Evolutionary conservation across 2,797 vertebrate genomes (phyloP).

Genomic region (Helarctos malayanus): DNA sequence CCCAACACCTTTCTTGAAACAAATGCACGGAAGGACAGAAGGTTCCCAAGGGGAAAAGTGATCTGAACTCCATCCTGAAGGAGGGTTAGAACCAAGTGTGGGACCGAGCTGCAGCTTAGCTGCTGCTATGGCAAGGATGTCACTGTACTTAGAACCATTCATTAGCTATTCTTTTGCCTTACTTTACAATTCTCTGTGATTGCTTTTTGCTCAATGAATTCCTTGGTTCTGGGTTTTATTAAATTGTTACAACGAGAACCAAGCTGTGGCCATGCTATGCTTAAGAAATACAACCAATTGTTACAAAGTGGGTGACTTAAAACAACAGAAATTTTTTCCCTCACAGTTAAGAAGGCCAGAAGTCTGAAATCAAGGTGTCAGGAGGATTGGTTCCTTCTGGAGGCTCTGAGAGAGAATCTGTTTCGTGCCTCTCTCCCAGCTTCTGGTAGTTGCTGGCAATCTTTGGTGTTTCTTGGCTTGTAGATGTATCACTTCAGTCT

Average conservation of each 20-base stretch:
- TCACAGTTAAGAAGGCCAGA: slow-evolving; percentile 42
- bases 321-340: slow-evolving; percentile 46
- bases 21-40: neutral
- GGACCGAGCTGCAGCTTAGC: neutral
- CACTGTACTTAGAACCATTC: neutral
- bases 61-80: neutral
- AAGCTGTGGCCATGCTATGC: slow-evolving; percentile 25
- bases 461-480: neutral
- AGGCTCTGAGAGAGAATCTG: neutral
- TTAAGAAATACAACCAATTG: slow-evolving; percentile 56
- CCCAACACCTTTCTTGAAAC: slow-evolving; percentile 15
- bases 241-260: slow-evolving; percentile 61
- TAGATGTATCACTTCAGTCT: neutral
- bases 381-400: neutral
- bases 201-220: slow-evolving; percentile 64
- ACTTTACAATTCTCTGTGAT: slow-evolving; percentile 46
- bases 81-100: neutral
- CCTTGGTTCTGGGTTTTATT: slow-evolving; percentile 59
- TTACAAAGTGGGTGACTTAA: slow-evolving; percentile 31
- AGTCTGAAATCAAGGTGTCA: slow-evolving; percentile 38
- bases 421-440: neutral
- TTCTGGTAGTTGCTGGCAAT: neutral
- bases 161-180: slow-evolving; percentile 55
- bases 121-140: neutral
- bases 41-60: neutral